A percentile compares a stretch with the other conserved stretches of the same genome.
phyloP scores from a whole-genome alignment of 2,797 vertebrate species.

The Danionella dracula region DNA sequence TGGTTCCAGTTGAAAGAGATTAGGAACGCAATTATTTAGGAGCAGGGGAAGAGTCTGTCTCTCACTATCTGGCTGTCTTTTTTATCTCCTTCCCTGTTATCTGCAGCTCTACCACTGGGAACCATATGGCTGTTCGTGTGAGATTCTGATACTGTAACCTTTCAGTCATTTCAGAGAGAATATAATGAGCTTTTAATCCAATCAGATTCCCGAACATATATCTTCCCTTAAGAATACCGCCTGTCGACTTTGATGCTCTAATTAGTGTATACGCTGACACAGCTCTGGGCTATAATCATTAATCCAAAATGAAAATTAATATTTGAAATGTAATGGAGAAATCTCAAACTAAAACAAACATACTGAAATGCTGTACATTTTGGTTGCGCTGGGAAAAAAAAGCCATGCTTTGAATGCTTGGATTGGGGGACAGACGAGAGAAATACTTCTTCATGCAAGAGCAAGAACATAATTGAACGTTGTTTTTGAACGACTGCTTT shows the following conservation, averaged over 20 bases:
- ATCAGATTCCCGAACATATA: slow-evolving; percentile 6
- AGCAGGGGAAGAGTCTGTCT: slow-evolving; percentile 21
- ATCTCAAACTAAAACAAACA: background rate
- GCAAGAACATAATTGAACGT: no score
- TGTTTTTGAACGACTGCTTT: background rate
- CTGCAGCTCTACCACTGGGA: slow-evolving; percentile 14
- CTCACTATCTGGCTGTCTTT: background rate
- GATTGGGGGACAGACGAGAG: no score
- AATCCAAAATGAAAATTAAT: background rate
- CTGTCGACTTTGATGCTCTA: slow-evolving; percentile 3
- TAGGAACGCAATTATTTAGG: slow-evolving; percentile 44
- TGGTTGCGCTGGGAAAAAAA: no score
- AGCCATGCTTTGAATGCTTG: no score
- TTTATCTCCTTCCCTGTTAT: slow-evolving; percentile 27
- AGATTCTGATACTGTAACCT: slow-evolving; percentile 19
- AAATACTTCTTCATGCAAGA: no score
- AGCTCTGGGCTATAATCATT: background rate
- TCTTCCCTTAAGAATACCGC: background rate
- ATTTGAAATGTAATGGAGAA: background rate
- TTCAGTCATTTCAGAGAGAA: slow-evolving; percentile 26
- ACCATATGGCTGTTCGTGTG: slow-evolving; percentile 4
- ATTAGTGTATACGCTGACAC: slow-evolving; percentile 17
- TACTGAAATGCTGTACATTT: no score
- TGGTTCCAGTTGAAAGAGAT: slow-evolving; percentile 51
- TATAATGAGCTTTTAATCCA: slow-evolving; percentile 30